Evolutionary conservation across 2,797 vertebrate species (phyloP).

Genomic region (Bryconaethiops microstoma): DNA sequence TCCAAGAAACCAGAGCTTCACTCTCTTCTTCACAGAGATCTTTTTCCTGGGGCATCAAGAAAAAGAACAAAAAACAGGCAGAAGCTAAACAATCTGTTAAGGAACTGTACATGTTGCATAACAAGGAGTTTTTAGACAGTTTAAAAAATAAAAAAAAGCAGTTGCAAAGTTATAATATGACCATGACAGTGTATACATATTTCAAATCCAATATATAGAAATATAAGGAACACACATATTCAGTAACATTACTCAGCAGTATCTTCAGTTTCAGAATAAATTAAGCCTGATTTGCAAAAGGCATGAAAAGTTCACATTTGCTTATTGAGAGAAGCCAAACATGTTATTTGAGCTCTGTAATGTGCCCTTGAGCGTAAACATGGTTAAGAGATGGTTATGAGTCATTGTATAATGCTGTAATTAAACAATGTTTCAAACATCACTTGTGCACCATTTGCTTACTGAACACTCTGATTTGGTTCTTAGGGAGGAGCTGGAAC

Average conservation of each 20-base stretch:
- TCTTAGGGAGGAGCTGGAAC: constrained; percentile 58
- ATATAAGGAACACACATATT: neutral
- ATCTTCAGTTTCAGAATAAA: too few species aligned
- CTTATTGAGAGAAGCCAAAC: neutral
- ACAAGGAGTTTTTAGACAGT: too few species aligned
- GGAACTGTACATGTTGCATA: neutral
- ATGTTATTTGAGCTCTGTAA: neutral
- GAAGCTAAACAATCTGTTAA: neutral
- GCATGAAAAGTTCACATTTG: neutral
- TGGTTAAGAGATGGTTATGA: neutral
- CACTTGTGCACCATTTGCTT: constrained; percentile 3
- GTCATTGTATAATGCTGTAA: neutral
- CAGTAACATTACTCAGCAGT: too few species aligned
- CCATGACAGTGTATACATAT: neutral
- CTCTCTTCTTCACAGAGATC: constrained; percentile 45
- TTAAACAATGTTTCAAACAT: neutral
- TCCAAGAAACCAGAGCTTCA: constrained; percentile 31
- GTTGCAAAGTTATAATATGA: neutral
- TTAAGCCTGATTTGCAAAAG: neutral
- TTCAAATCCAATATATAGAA: neutral
- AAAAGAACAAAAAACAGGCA: neutral
- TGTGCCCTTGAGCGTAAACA: neutral
- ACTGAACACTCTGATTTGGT: constrained; percentile 69
- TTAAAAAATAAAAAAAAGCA: too few species aligned
- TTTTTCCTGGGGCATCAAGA: constrained; percentile 30